Percentiles rank a stretch among this genome's conserved stretches.
Conservation (phyloP, 2,888 invertebrate genomes). For the Synergus laeviventris region DNA sequence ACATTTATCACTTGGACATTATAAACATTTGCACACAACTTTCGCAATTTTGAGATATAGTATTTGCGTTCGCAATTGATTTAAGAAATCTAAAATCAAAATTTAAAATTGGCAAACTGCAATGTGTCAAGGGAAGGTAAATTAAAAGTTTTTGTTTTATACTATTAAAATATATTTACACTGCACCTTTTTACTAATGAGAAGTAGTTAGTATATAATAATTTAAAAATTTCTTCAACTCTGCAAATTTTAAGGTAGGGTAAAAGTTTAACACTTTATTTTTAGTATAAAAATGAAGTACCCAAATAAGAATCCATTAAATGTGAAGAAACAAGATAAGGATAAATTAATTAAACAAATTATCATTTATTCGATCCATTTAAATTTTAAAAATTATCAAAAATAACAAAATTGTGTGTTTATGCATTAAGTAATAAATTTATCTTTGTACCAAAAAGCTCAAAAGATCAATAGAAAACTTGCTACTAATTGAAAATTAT, state of each 20-base stretch:
- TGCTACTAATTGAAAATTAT: background rate
- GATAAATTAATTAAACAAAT: background rate
- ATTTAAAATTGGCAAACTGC: background rate
- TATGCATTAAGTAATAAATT: too few species aligned
- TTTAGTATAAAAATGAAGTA: background rate
- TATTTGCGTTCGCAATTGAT: background rate
- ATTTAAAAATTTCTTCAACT: background rate
- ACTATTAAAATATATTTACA: conserved; percentile 7
- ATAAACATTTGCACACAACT: background rate
- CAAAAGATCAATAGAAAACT: too few species aligned
- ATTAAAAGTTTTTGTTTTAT: background rate
- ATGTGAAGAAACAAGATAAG: background rate
- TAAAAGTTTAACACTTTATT: background rate
- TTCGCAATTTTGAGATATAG: background rate
- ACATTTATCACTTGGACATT: too few species aligned
- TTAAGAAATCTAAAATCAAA: background rate
- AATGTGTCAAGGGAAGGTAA: background rate
- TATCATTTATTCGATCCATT: too few species aligned
- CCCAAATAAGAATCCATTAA: background rate
- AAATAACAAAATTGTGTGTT: too few species aligned
- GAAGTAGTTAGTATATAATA: background rate
- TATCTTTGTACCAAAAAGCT: too few species aligned
- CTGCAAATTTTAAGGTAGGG: background rate
- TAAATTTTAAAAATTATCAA: too few species aligned
- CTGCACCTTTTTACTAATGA: background rate